These are phyloP conservation scores for Musca domestica DNA, from an alignment of 1,140 invertebrate species.

Conservation along the genomic window DNA sequence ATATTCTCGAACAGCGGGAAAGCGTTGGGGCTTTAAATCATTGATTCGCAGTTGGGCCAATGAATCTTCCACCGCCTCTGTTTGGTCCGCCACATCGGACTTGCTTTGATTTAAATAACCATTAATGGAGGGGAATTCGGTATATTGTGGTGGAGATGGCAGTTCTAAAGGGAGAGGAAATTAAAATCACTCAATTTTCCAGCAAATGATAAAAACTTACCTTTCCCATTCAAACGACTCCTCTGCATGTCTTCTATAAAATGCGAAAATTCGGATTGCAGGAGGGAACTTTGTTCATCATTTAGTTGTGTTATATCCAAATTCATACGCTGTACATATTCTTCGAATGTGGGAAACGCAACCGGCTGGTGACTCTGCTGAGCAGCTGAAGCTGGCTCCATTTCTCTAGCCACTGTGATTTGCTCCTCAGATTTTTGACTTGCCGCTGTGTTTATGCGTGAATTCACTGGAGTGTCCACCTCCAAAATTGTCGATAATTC, in stretches of 20 bases:
- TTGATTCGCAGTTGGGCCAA: conserved; percentile 36
- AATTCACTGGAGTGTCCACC: conserved; percentile 48
- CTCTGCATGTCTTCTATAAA: conserved; percentile 29
- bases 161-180: background rate
- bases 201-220: no score
- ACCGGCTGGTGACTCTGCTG: conserved; percentile 16
- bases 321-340: conserved; percentile 41
- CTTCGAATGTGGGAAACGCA: conserved; percentile 46
- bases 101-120: conserved; percentile 34
- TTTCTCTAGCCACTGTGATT: background rate
- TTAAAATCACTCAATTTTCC: background rate
- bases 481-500: conserved; percentile 51
- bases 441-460: conserved; percentile 33
- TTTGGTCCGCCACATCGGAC: conserved; percentile 16
- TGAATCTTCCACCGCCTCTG: conserved; percentile 25
- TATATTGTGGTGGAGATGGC: conserved; percentile 11
- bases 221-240: background rate
- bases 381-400: background rate
- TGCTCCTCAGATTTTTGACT: background rate
- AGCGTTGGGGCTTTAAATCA: conserved; percentile 31
- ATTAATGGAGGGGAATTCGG: conserved; percentile 44
- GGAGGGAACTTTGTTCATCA: conserved; percentile 32
- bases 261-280: conserved; percentile 39
- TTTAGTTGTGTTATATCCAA: conserved; percentile 36
- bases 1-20: conserved; percentile 41